Percentiles rank a stretch among this genome's conserved stretches.
phyloP scores from a whole-genome alignment of 2,888 invertebrate species.

The Leucoptera coffeella region DNA sequence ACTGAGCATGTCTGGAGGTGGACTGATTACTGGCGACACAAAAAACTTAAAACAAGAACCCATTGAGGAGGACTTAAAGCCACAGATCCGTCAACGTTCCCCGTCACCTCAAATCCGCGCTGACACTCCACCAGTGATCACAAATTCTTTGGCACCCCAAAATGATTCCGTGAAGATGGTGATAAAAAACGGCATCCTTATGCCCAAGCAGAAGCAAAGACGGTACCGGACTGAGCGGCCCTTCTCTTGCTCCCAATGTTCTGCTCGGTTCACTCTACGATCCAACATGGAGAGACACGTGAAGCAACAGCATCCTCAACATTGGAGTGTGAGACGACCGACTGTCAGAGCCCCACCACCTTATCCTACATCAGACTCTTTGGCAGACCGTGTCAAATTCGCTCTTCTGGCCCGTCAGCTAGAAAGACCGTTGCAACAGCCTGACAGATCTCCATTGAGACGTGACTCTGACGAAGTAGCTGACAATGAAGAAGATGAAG shows the following conservation, averaged over 20 bases:
- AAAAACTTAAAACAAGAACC: conserved; percentile 34
- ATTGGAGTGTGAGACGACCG: conserved; percentile 74
- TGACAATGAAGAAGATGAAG: conserved; percentile 60
- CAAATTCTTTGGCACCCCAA: conserved; percentile 25
- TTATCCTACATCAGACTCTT: conserved; percentile 21
- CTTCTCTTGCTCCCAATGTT: conserved; percentile 86
- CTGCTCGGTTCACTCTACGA: conserved; percentile 83
- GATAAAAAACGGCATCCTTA: conserved; percentile 81
- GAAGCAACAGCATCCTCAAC: conserved; percentile 89
- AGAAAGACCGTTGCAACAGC: conserved; percentile 49
- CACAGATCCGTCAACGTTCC: conserved; percentile 24
- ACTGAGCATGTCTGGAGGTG: conserved; percentile 64
- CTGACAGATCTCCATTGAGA: conserved; percentile 29
- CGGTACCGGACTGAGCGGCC: conserved; percentile 86
- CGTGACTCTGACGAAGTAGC: conserved; percentile 54
- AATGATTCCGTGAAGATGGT: conserved; percentile 79
- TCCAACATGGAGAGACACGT: conserved; percentile 94
- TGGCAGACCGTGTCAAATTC: conserved; percentile 56
- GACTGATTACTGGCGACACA: conserved; percentile 40
- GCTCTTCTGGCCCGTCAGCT: conserved; percentile 75
- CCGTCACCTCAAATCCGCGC: conserved; percentile 36
- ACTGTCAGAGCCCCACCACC: conserved; percentile 35
- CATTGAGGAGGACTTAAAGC: conserved; percentile 49
- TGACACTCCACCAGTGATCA: conserved; percentile 44
- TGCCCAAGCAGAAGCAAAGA: conserved; percentile 88